Percentiles rank a stretch among this genome's conserved stretches.
These are phyloP conservation scores for Thaleichthys pacificus DNA, from an alignment of 2,797 vertebrate genomes.

Conservation along the genomic window DNA sequence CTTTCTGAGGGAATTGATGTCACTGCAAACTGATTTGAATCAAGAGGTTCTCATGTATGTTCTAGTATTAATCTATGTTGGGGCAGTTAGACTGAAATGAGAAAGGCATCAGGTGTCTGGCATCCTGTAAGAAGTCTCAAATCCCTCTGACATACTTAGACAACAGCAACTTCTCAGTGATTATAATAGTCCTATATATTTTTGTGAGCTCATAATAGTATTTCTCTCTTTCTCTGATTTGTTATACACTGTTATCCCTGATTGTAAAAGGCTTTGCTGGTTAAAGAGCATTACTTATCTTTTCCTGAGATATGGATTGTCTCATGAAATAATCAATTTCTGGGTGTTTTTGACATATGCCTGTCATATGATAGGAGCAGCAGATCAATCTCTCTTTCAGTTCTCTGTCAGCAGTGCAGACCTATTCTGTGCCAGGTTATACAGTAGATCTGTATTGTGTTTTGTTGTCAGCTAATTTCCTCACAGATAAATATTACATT, in stretches of 20 bases:
- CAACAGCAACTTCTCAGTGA: neutral
- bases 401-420: slow-evolving; percentile 17
- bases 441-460: neutral
- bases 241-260: slow-evolving; percentile 42
- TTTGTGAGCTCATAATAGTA: neutral
- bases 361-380: slow-evolving; percentile 34
- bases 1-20: too few species aligned
- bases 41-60: too few species aligned
- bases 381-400: slow-evolving; percentile 16
- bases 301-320: slow-evolving; percentile 21
- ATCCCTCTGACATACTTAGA: neutral
- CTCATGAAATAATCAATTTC: slow-evolving; percentile 2
- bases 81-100: too few species aligned
- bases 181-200: neutral
- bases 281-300: slow-evolving; percentile 19
- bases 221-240: slow-evolving; percentile 23
- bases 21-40: too few species aligned
- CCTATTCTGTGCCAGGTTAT: neutral
- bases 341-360: slow-evolving; percentile 42
- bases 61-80: too few species aligned
- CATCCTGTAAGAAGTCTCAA: neutral
- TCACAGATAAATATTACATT: too few species aligned
- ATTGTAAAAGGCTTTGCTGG: slow-evolving; percentile 39
- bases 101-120: too few species aligned
- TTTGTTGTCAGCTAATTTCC: neutral